Conservation (phyloP, 1,140 invertebrate species). For the Leptonema lineaticorne region DNA sequence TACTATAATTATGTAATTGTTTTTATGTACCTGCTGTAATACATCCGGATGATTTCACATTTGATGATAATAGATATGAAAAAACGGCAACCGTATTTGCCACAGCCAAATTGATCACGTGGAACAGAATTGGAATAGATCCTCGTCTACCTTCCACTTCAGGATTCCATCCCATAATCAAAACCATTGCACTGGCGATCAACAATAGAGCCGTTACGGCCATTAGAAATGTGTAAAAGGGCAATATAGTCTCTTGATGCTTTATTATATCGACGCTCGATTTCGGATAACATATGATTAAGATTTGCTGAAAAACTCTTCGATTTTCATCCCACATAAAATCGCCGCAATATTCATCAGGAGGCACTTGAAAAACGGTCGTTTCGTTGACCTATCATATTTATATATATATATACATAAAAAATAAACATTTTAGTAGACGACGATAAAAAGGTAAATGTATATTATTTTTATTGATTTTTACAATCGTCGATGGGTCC, state of each 20-base stretch:
- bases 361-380: background rate
- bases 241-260: background rate
- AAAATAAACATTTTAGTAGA: too few species aligned
- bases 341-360: constrained; percentile 8
- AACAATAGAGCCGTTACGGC: background rate
- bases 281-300: background rate
- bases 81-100: background rate
- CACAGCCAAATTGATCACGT: background rate
- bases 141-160: constrained; percentile 6
- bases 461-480: too few species aligned
- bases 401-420: background rate
- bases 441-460: too few species aligned
- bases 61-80: background rate
- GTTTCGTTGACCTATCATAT: background rate
- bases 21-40: background rate
- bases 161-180: background rate
- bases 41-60: background rate
- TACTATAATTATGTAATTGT: too few species aligned
- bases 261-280: background rate
- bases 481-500: too few species aligned
- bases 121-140: background rate
- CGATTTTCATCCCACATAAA: background rate
- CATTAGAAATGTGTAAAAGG: background rate
- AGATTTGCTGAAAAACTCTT: background rate
- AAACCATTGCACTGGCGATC: constrained; percentile 1